phyloP scores from a whole-genome alignment of 2,888 invertebrate species.

The Chalcis sispes region DNA sequence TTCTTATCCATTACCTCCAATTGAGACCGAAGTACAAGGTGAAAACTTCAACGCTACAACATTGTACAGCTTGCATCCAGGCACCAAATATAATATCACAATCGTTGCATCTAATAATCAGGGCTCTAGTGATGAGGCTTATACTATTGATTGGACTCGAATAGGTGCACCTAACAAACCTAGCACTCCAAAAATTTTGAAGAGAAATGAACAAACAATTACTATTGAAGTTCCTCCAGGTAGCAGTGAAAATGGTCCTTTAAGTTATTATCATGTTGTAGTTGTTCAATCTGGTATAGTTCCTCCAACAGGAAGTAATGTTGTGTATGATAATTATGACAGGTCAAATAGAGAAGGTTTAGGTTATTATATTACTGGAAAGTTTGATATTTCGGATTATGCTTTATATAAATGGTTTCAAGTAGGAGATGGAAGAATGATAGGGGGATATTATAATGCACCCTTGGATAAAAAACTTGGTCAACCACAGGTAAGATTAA shows the following conservation, averaged over 20 bases:
- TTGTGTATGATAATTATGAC: slow-evolving; percentile 79
- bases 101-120: slow-evolving; percentile 82
- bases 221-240: slow-evolving; percentile 83
- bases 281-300: slow-evolving; percentile 83
- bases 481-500: slow-evolving; percentile 59
- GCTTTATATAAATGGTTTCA: slow-evolving; percentile 80
- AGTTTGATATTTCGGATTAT: slow-evolving; percentile 81
- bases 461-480: slow-evolving; percentile 80
- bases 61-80: slow-evolving; percentile 81
- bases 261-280: slow-evolving; percentile 85
- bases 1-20: slow-evolving; percentile 64
- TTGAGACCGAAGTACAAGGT: slow-evolving; percentile 70
- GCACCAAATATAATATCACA: slow-evolving; percentile 85
- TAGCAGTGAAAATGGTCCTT: slow-evolving; percentile 87
- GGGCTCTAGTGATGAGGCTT: slow-evolving; percentile 80
- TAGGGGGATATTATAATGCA: slow-evolving; percentile 87
- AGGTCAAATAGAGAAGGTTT: slow-evolving; percentile 82
- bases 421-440: slow-evolving; percentile 85
- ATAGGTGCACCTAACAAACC: slow-evolving; percentile 84
- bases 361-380: slow-evolving; percentile 90
- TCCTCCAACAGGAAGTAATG: slow-evolving; percentile 80
- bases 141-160: slow-evolving; percentile 81
- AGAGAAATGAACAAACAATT: slow-evolving; percentile 81
- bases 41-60: slow-evolving; percentile 69
- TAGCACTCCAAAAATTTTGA: slow-evolving; percentile 81